Conservation (phyloP, 1,140 invertebrate genomes). For the Cecropterus lyciades region DNA sequence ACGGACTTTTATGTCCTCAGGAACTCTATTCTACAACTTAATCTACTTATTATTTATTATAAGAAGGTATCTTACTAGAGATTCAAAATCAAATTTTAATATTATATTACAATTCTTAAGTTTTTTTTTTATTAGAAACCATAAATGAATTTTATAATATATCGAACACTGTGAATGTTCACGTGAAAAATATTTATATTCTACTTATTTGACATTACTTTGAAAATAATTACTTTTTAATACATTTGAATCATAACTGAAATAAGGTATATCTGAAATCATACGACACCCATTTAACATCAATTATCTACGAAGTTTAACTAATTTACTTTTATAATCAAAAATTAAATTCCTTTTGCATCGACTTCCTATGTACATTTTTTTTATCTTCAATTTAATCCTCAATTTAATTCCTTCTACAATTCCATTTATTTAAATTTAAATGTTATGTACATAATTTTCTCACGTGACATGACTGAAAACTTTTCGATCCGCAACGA, state of each 20-base stretch:
- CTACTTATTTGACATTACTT: too few relatives aligned
- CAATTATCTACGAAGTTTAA: constrained; percentile 11
- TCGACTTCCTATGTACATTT: constrained; percentile 58
- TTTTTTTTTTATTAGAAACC: too few relatives aligned
- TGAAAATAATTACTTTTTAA: too few relatives aligned
- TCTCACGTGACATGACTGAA: too few relatives aligned
- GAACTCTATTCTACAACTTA: constrained; percentile 61
- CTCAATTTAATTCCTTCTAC: constrained; percentile 17
- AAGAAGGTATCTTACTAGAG: neutral
- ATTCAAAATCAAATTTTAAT: neutral
- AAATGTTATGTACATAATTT: neutral
- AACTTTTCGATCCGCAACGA: neutral
- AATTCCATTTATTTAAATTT: constrained; percentile 40
- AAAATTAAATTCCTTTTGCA: constrained; percentile 73
- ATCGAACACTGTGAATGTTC: too few relatives aligned
- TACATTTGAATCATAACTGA: too few relatives aligned
- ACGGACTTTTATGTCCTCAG: constrained; percentile 78
- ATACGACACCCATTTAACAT: too few relatives aligned
- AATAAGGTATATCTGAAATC: too few relatives aligned
- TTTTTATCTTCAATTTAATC: constrained; percentile 16
- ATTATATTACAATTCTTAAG: neutral
- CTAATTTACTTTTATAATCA: constrained; percentile 38
- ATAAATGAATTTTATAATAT: too few relatives aligned
- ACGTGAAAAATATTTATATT: too few relatives aligned
- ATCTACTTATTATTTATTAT: constrained; percentile 15